Conservation (phyloP, 1,140 invertebrate species). For the Teleogryllus occipitalis region DNA sequence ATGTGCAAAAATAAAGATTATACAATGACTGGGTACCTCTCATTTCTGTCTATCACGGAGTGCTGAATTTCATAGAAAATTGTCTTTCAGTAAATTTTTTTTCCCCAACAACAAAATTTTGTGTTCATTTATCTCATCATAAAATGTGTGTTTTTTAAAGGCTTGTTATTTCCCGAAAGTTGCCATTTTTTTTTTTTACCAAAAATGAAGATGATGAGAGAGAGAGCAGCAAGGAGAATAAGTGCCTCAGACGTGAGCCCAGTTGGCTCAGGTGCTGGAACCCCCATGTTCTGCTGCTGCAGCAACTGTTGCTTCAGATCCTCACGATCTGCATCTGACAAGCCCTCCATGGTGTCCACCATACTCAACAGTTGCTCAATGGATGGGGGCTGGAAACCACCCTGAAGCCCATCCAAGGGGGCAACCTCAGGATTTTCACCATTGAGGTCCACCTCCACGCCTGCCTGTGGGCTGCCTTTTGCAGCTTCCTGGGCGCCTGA, state of each 20-base stretch:
- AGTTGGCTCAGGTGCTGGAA: neutral
- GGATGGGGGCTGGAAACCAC: slow-evolving; percentile 31
- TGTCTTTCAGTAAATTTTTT: no score
- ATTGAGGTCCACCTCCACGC: neutral
- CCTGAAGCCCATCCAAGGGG: neutral
- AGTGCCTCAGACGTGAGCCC: neutral
- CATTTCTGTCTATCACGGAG: no score
- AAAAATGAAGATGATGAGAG: slow-evolving; percentile 32
- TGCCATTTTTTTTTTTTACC: slow-evolving; percentile 28
- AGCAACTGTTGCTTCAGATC: slow-evolving; percentile 40
- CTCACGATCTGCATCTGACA: slow-evolving; percentile 45
- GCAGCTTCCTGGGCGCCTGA: neutral
- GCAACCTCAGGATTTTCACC: neutral
- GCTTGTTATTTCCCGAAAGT: no score
- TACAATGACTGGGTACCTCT: no score
- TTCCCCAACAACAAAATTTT: no score
- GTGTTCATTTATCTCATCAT: no score
- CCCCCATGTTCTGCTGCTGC: slow-evolving; percentile 22
- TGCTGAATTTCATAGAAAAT: no score
- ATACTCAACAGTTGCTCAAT: slow-evolving; percentile 45
- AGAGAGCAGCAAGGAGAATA: slow-evolving; percentile 30
- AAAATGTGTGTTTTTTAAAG: no score
- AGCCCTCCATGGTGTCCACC: slow-evolving; percentile 41
- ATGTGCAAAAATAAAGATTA: no score
- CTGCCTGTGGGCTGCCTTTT: neutral